Percentiles rank a stretch among this genome's conserved stretches.
phyloP scores from a whole-genome alignment of 2,113 vertebrate species.

The Lophura nycthemera region DNA sequence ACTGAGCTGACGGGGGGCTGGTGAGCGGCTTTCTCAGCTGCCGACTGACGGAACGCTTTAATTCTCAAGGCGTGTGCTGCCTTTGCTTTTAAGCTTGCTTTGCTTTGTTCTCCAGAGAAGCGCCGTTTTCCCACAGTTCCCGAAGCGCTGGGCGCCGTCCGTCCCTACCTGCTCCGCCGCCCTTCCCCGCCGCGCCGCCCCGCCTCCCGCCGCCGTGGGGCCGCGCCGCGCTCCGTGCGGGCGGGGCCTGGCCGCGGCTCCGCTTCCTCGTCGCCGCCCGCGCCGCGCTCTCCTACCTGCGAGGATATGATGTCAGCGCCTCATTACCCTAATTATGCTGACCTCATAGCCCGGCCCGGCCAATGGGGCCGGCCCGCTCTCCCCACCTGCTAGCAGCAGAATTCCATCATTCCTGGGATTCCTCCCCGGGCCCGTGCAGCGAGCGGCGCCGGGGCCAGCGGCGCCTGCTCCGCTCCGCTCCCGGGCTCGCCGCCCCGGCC shows the following conservation, averaged over 20 bases:
- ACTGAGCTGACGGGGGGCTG: no score
- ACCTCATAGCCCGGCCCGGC: slow-evolving; percentile 73
- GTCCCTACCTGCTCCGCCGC: not conserved
- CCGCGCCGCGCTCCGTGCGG: not conserved
- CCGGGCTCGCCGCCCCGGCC: not conserved
- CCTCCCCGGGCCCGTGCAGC: slow-evolving; percentile 71
- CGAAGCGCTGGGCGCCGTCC: no score
- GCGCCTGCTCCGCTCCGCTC: not conserved
- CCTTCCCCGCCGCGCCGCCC: not conserved
- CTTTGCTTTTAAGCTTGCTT: no score
- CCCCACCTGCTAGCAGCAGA: slow-evolving; percentile 92
- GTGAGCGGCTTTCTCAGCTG: not conserved
- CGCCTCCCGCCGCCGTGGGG: not conserved
- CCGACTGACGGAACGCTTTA: accelerated
- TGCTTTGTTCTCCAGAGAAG: not conserved
- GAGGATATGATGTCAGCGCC: slow-evolving; percentile 77
- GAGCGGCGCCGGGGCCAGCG: not conserved
- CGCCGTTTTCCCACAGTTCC: not conserved
- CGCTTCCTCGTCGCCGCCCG: not conserved
- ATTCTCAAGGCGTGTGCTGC: accelerated
- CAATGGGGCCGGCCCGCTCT: slow-evolving; percentile 80
- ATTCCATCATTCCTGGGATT: slow-evolving; percentile 95
- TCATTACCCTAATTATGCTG: slow-evolving; percentile 85
- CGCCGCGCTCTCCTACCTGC: slow-evolving; percentile 62
- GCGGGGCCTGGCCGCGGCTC: not conserved